These are phyloP conservation scores for Alauda arvensis DNA, from an alignment of 2,797 vertebrate genomes.

Conservation along the genomic window DNA sequence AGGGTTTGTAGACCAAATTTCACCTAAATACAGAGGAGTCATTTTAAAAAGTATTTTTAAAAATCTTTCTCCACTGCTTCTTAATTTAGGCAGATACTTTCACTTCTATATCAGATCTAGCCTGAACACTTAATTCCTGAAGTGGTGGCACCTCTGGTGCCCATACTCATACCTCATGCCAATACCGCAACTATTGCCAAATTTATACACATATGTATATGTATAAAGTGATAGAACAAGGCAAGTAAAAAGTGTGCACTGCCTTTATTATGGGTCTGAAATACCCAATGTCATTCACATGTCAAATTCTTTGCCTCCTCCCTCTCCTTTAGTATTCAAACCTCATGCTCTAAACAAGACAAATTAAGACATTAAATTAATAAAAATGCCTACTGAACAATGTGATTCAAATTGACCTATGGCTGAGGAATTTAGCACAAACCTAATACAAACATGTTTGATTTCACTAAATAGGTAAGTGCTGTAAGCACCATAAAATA, in stretches of 20 bases:
- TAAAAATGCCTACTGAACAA: background rate
- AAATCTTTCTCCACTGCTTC: background rate
- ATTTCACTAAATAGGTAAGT: background rate
- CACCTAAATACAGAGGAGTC: background rate
- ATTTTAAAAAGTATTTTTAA: background rate
- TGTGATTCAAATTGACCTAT: background rate
- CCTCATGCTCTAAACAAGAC: background rate
- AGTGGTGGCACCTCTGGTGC: background rate
- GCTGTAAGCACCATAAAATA: background rate
- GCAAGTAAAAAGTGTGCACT: background rate
- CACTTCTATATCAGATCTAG: background rate
- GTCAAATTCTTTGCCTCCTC: background rate
- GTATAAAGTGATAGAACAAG: background rate
- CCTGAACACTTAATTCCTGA: background rate
- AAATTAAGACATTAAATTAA: background rate
- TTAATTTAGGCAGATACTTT: background rate
- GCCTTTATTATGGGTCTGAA: background rate
- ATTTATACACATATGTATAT: background rate
- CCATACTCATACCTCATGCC: background rate
- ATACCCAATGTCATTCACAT: background rate
- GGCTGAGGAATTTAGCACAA: background rate
- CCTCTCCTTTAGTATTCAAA: background rate
- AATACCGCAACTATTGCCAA: background rate
- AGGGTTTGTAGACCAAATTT: background rate
- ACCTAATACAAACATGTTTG: background rate